phyloP scores from a whole-genome alignment of 2,888 invertebrate species.

The Ceraclea dissimilis region DNA sequence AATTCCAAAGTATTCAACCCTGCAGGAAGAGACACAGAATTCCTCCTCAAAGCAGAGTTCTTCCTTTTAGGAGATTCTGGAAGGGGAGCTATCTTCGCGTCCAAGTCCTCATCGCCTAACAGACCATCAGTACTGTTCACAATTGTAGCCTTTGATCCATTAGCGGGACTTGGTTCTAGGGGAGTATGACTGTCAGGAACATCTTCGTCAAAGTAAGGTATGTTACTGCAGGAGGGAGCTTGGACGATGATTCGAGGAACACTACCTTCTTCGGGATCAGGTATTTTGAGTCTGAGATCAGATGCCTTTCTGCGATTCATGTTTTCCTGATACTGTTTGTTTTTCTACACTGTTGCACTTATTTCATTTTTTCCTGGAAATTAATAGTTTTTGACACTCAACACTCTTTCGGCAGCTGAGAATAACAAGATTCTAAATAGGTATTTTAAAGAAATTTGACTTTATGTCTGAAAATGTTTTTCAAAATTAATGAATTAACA shows the following conservation, averaged over 20 bases:
- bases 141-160: conserved; percentile 2
- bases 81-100: conserved; percentile 11
- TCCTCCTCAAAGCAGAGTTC: conserved; percentile 38
- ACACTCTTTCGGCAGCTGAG: no score
- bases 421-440: no score
- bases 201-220: conserved; percentile 21
- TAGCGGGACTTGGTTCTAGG: background rate
- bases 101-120: conserved; percentile 11
- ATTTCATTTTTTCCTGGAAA: no score
- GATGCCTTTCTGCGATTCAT: conserved; percentile 17
- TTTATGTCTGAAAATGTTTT: no score
- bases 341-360: no score
- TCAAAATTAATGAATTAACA: no score
- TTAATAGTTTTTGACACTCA: no score
- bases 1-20: conserved; percentile 50
- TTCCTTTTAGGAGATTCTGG: conserved; percentile 7
- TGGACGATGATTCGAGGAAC: conserved; percentile 22
- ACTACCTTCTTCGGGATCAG: conserved; percentile 4
- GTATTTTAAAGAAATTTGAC: no score
- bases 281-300: conserved; percentile 17
- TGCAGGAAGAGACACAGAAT: conserved; percentile 58
- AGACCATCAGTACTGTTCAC: conserved; percentile 5
- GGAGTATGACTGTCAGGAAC: background rate
- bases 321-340: no score
- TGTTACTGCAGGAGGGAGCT: conserved; percentile 16